Evolutionary conservation across 1,140 invertebrate species (phyloP), one percentile per base, ranked within the genome.

Genomic region (Phthorimaea operculella): DNA sequence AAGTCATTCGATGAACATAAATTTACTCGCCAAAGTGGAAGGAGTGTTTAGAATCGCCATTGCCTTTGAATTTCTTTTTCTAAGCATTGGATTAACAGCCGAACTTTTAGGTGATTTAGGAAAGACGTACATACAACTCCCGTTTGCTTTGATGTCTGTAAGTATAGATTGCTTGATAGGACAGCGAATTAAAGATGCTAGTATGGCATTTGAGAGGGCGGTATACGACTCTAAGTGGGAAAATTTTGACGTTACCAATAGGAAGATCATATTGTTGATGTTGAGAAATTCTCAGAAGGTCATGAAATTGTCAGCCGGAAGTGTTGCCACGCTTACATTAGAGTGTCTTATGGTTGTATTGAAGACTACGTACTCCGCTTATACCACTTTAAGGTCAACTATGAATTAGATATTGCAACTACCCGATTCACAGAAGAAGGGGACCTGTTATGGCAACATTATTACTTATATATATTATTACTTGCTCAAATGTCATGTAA

Each of bases 161-260:
- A 61, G 54, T 7, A 72, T 76, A 52, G 70, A 76, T 28, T 76
- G 70, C 44, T 57, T 66, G 2, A 54, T 62, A 10, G 76, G 76
- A 1, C 76, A 79, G 45, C 64, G 63, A 12, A 16, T 78, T 0
- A 66, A 71, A 7, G 75, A 78, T 39, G 68, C 75, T 0, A 63
- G 63, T 39, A 11, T 54, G 15, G 50, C 55, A 3, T 74, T 74
- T 42, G 63, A 68, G 33, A 45, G 47, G 1, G 60, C 75, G 0
- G 63, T 81, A 0, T 75, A 74, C 45, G 49, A 42, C 47, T 73
- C 73, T 34, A 63, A 68, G 39, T 78, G 75, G 77, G 74, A 78
- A 34, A 60, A 70, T 8, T 77, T 78, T 33, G 61, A 76, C 33
- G 52, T 42, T 3, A 16, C 33, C 0, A 76, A 77, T 54, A 62